Percentiles rank a stretch among this genome's conserved stretches.
These are phyloP conservation scores for Drosophila repletoides DNA, from an alignment of 1,140 invertebrate genomes.

Conservation along the genomic window DNA sequence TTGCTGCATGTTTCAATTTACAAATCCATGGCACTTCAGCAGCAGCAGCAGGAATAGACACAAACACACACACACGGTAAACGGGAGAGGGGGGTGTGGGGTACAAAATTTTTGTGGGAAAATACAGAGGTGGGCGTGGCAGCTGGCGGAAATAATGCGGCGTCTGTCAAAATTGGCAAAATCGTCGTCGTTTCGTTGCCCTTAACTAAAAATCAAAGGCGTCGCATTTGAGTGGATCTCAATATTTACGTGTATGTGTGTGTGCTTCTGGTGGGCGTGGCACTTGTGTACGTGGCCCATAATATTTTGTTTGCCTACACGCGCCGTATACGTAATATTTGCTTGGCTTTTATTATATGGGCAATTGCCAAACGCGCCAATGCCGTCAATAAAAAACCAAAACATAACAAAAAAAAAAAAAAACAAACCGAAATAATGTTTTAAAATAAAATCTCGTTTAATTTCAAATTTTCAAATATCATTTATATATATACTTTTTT, in stretches of 20 bases:
- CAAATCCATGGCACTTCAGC: conserved; percentile 74
- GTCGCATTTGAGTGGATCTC: conserved; percentile 34
- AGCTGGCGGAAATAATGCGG: conserved; percentile 74
- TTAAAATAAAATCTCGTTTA: too few species aligned
- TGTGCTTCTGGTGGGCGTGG: conserved; percentile 28
- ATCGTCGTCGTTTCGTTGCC: conserved; percentile 53
- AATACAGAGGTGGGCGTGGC: conserved; percentile 58
- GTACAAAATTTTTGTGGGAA: conserved; percentile 72
- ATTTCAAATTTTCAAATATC: too few species aligned
- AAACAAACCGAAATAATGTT: too few species aligned
- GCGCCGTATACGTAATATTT: conserved; percentile 70
- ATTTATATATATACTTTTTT: too few species aligned
- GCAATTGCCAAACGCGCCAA: conserved; percentile 57
- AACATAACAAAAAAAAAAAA: too few species aligned
- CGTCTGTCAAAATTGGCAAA: conserved; percentile 77
- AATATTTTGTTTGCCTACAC: conserved; percentile 64
- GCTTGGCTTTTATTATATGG: conserved; percentile 62
- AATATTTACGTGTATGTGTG: background rate
- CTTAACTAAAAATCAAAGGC: conserved; percentile 78
- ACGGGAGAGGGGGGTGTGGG: too few species aligned
- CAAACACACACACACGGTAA: conserved; percentile 14
- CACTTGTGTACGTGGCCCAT: conserved; percentile 61
- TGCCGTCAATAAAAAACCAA: conserved; percentile 58
- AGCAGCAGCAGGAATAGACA: conserved; percentile 42
- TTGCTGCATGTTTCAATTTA: conserved; percentile 69